Conservation (phyloP, 2,797 vertebrate species). For the Etheostoma perlongum region DNA sequence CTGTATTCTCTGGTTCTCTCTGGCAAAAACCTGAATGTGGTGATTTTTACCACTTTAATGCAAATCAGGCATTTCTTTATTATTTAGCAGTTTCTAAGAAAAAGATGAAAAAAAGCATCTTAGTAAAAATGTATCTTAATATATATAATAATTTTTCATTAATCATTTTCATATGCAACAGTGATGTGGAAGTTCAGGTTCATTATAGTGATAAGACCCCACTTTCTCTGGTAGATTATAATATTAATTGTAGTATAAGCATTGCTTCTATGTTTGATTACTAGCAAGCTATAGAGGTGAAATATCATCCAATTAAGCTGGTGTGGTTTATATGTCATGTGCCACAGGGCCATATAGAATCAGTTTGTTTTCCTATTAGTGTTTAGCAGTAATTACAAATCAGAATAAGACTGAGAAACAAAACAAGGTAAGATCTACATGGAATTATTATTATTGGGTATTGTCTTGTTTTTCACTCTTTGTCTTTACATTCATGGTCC, state of each 20-base stretch:
- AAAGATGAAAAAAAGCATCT: neutral
- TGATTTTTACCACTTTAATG: neutral
- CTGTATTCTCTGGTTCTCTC: neutral
- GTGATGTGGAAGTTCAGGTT: neutral
- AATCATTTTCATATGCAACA: constrained; percentile 10
- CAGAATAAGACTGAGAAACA: neutral
- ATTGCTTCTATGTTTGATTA: constrained; percentile 14
- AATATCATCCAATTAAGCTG: constrained; percentile 21
- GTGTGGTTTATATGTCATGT: neutral
- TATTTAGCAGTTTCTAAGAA: neutral
- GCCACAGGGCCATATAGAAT: neutral
- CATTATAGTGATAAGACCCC: neutral
- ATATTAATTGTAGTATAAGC: neutral
- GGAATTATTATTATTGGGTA: neutral
- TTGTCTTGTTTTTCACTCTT: neutral
- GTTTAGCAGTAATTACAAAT: constrained; percentile 3
- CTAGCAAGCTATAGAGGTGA: neutral
- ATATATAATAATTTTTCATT: neutral
- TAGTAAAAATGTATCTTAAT: too few species aligned
- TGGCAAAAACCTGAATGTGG: neutral
- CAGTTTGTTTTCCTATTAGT: neutral
- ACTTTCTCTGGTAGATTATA: constrained; percentile 5
- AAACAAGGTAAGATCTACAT: neutral
- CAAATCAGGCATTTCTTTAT: neutral
- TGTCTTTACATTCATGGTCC: neutral